Percentiles rank a stretch among this genome's conserved stretches.
Evolutionary conservation across 2,888 invertebrate genomes (phyloP).

Genomic region (Diogma glabrata): DNA sequence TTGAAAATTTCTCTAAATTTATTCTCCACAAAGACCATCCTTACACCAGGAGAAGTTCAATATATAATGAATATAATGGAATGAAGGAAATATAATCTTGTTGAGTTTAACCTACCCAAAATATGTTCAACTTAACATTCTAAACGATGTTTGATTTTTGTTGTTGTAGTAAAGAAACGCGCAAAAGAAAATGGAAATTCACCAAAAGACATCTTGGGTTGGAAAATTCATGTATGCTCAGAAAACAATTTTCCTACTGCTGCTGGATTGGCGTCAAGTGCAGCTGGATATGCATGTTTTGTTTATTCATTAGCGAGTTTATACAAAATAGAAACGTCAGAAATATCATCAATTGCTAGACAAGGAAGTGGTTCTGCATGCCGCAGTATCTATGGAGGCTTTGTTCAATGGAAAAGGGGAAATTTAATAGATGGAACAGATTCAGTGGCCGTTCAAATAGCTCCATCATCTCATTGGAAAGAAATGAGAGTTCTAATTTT

Average conservation of each 20-base stretch:
- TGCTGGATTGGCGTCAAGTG: slow-evolving; percentile 95
- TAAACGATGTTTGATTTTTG: background rate
- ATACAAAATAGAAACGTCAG: slow-evolving; percentile 61
- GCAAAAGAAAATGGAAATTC: slow-evolving; percentile 25
- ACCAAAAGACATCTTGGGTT: slow-evolving; percentile 39
- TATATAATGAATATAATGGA: too few species aligned
- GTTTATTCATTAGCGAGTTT: slow-evolving; percentile 67
- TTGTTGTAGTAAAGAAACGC: slow-evolving; percentile 23
- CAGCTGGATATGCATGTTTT: slow-evolving; percentile 94
- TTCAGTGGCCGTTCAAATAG: slow-evolving; percentile 65
- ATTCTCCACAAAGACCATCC: too few species aligned
- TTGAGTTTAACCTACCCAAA: too few species aligned
- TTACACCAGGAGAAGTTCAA: too few species aligned
- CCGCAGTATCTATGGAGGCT: slow-evolving; percentile 87
- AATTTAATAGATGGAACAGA: slow-evolving; percentile 51
- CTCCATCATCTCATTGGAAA: slow-evolving; percentile 70
- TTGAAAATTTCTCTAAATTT: too few species aligned
- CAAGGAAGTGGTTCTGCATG: slow-evolving; percentile 93
- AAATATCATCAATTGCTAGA: slow-evolving; percentile 68
- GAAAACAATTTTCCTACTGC: slow-evolving; percentile 98
- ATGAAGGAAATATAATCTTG: too few species aligned
- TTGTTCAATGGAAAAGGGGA: slow-evolving; percentile 86
- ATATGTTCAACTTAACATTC: background rate
- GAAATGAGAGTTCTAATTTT: slow-evolving; percentile 80
- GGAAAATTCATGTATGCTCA: slow-evolving; percentile 74